A percentile compares a stretch with the other conserved stretches of the same genome.
phyloP scores from a whole-genome alignment of 2,797 vertebrate species.

The Micrastur ruficollis region DNA sequence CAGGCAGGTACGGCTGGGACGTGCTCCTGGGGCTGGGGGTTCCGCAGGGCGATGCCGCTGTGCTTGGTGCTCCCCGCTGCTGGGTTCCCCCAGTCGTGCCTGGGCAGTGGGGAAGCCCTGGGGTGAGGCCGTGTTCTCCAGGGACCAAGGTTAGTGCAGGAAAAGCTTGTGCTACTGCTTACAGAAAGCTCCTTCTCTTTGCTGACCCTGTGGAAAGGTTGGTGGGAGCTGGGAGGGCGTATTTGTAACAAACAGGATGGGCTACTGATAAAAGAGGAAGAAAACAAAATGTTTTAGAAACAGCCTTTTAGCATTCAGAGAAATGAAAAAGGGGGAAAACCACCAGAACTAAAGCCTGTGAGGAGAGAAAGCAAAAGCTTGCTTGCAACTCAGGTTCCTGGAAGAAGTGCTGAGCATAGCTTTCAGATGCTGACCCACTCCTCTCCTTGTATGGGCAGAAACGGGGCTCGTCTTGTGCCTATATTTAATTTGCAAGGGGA shows the following conservation, averaged over 20 bases:
- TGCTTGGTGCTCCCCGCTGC: not conserved
- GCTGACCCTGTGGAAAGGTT: not conserved
- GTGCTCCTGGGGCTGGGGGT: accelerated
- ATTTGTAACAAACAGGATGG: not conserved
- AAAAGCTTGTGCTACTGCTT: not conserved
- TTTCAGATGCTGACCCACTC: constrained; percentile 11
- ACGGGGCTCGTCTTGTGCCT: constrained; percentile 19
- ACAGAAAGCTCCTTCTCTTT: not conserved
- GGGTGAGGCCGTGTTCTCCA: accelerated
- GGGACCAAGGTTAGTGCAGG: accelerated
- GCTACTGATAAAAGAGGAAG: not conserved
- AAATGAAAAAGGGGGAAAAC: not conserved
- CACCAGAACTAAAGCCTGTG: not conserved
- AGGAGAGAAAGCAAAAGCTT: not conserved
- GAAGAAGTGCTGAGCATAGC: not conserved
- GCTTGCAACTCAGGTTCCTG: not conserved
- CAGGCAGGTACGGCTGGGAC: accelerated
- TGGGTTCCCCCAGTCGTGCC: accelerated
- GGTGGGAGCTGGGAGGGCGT: not conserved
- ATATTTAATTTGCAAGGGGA: constrained; percentile 57
- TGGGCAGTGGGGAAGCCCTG: not conserved
- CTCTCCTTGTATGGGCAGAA: constrained; percentile 69
- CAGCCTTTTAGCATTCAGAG: not conserved
- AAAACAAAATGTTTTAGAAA: not conserved
- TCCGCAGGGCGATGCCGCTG: accelerated